These are phyloP conservation scores for Apolygus lucorum DNA, from an alignment of 1,140 invertebrate genomes.

Conservation along the genomic window DNA sequence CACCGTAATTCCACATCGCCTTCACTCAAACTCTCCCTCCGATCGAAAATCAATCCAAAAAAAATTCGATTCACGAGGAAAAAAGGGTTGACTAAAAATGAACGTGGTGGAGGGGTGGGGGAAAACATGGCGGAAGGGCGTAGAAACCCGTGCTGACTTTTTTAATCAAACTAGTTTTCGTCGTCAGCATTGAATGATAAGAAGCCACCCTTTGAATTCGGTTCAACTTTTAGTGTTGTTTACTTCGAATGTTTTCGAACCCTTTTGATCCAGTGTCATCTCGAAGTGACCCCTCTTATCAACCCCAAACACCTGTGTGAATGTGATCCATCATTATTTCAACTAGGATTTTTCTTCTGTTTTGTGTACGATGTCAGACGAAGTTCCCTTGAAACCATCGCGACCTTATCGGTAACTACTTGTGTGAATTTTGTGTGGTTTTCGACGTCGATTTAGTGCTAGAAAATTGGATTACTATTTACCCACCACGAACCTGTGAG, in stretches of 20 bases:
- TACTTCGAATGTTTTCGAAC: too few relatives aligned
- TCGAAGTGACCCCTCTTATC: neutral
- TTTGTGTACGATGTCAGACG: too few relatives aligned
- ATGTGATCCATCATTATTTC: neutral
- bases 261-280: too few relatives aligned
- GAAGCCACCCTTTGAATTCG: neutral
- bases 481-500: too few relatives aligned
- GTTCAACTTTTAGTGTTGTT: neutral
- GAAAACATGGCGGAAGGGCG: conserved; percentile 14
- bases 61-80: neutral
- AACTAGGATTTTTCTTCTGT: too few relatives aligned
- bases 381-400: too few relatives aligned
- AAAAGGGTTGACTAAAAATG: conserved; percentile 15
- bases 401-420: too few relatives aligned
- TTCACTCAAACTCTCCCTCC: too few relatives aligned
- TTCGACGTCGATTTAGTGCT: too few relatives aligned
- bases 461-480: too few relatives aligned
- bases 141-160: neutral
- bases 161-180: neutral
- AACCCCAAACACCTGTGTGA: neutral
- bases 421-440: too few relatives aligned
- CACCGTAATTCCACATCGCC: too few relatives aligned
- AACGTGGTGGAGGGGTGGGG: neutral
- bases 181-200: neutral
- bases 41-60: neutral